These are phyloP conservation scores for Galerucella pusilla DNA, from an alignment of 2,888 invertebrate genomes.

Conservation along the genomic window DNA sequence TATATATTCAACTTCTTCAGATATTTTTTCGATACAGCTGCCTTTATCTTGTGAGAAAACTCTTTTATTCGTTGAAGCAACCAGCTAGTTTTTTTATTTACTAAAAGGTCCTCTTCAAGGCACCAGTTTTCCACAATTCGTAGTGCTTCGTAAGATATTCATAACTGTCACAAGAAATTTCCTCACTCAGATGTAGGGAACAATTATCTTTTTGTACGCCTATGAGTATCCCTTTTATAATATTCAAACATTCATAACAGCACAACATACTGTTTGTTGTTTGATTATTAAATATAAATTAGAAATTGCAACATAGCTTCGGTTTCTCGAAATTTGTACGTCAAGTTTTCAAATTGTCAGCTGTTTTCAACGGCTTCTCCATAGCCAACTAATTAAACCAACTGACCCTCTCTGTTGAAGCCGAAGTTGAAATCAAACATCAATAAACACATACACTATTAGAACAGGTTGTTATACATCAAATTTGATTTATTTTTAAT, in stretches of 20 bases:
- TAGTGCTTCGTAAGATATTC: no score
- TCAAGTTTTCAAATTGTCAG: conserved; percentile 60
- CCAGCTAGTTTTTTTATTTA: no score
- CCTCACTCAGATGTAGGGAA: no score
- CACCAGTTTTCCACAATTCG: no score
- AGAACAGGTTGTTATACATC: conserved; percentile 51
- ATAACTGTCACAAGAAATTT: no score
- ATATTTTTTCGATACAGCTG: no score
- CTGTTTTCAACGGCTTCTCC: conserved; percentile 59
- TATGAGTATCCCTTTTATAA: no score
- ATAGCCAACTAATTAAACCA: conserved; percentile 56
- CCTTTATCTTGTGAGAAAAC: no score
- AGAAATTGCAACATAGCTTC: conserved; percentile 52
- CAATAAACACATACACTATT: conserved; percentile 48
- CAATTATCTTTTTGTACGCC: neutral
- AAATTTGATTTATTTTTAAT: conserved; percentile 55
- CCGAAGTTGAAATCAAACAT: conserved; percentile 56
- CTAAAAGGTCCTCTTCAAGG: no score
- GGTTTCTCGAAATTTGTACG: conserved; percentile 40
- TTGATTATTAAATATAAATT: conserved; percentile 60
- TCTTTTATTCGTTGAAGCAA: no score
- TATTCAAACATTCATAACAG: neutral
- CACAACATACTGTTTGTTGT: conserved; percentile 57
- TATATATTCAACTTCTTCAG: no score
- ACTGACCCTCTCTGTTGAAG: conserved; percentile 57